Evolutionary conservation across 2,888 invertebrate species (phyloP).

Genomic region (Tethea ocularis): DNA sequence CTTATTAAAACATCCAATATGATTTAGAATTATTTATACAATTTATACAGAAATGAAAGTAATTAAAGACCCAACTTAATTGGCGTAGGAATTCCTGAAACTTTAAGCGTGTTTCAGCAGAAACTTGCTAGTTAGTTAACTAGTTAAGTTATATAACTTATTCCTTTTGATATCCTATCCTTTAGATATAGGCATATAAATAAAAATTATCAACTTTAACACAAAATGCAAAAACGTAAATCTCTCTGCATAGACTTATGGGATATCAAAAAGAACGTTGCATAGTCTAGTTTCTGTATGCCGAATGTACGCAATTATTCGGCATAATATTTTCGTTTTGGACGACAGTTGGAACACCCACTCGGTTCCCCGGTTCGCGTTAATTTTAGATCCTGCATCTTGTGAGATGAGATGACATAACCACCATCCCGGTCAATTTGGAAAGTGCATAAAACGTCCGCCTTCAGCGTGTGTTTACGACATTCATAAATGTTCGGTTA

Average conservation of each 20-base stretch:
- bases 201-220: no score
- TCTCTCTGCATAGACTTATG: no score
- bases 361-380: constrained; percentile 44
- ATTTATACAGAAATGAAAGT: background rate
- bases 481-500: background rate
- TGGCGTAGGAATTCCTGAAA: background rate
- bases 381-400: constrained; percentile 60
- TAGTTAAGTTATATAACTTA: no score
- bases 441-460: constrained; percentile 38
- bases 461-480: background rate
- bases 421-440: constrained; percentile 33
- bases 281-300: background rate
- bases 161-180: no score
- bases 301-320: constrained; percentile 5
- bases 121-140: background rate
- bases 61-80: background rate
- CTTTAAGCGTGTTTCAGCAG: background rate
- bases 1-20: background rate
- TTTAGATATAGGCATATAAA: no score
- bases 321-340: constrained; percentile 38
- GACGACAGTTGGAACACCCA: constrained; percentile 42
- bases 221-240: no score
- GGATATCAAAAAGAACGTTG: no score
- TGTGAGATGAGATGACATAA: constrained; percentile 49
- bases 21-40: background rate